Base-by-base conservation (phyloP, 2,888 invertebrate genomes). In the Chesias legatella region DNA sequence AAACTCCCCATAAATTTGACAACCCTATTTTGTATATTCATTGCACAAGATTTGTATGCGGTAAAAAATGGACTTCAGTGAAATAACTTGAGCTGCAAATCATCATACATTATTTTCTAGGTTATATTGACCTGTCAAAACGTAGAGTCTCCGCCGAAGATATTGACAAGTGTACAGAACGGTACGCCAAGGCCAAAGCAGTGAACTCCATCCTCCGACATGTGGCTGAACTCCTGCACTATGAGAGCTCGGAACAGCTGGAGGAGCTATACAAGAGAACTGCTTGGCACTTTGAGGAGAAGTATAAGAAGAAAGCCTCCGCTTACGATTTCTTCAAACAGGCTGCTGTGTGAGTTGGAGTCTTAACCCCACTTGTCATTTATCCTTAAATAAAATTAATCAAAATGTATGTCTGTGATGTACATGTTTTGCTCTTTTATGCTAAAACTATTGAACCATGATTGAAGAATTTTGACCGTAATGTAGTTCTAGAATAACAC, bases 91-190 rank as follows among this genome's bases (percentile, higher is more conserved):
- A n/a, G n/a, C n/a, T 7, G 1, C 22, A 7, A 22, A 6, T 5
- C 22, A 22, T 1, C 17, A 7, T 7, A 8, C 13, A 25, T 7
- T 6, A 1, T 22, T 28, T 28, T 27, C n/a, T 75, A 96, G 96
- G 96, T 68, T 99, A 99, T 80, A 99, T 99, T 78, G 99, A 99
- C 92, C 91, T 99, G 63, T 99, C 99, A 50, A 99, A 99, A 88
- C 92, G 99, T 76, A 93, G 99, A 83, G 99, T 99, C 1, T 98
- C 98, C 0, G 94, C 96, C 0, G 99, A 99, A 81, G 99, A 99
- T 82, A 95, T 99, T 43, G 95, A 97, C 64, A 98, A 98, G 79
- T 99, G 99, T 80, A 99, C 98, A 66, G 99, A 99, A 75, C 92
- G 99, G 67, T 99, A 96, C 84, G 97, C 99, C 2, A 99, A 98